Conservation (phyloP, 2,113 vertebrate species). For the Crotalus horridus region DNA sequence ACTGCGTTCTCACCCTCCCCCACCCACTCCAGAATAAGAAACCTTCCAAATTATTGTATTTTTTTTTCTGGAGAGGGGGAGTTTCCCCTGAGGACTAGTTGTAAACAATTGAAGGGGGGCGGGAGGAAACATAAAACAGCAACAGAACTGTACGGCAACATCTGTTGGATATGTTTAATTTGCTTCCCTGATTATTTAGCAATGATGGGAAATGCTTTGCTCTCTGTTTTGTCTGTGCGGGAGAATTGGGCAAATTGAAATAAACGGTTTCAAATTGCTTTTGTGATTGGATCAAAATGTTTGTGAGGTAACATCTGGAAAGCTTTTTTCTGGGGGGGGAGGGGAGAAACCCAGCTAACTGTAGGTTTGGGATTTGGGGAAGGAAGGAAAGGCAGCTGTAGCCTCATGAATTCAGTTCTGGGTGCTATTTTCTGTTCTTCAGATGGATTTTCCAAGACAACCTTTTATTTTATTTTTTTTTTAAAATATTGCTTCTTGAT, state of each 20-base stretch:
- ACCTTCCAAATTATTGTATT: background rate
- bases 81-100: background rate
- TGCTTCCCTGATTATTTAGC: constrained; percentile 2
- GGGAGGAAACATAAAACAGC: background rate
- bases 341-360: background rate
- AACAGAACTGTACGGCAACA: background rate
- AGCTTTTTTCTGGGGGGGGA: background rate
- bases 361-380: background rate
- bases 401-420: background rate
- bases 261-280: constrained; percentile 25
- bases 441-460: background rate
- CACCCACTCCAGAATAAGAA: background rate
- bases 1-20: background rate
- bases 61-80: background rate
- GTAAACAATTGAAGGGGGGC: background rate
- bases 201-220: constrained; percentile 5
- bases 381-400: background rate
- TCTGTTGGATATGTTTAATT: constrained; percentile 6
- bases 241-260: background rate
- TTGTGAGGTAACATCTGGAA: constrained; percentile 20
- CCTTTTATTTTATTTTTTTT: background rate
- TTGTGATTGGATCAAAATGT: constrained; percentile 10
- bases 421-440: background rate
- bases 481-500: background rate
- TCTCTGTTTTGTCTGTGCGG: constrained; percentile 1